These are phyloP conservation scores for Sympetrum striolatum DNA, from an alignment of 2,888 invertebrate species.

Conservation along the genomic window DNA sequence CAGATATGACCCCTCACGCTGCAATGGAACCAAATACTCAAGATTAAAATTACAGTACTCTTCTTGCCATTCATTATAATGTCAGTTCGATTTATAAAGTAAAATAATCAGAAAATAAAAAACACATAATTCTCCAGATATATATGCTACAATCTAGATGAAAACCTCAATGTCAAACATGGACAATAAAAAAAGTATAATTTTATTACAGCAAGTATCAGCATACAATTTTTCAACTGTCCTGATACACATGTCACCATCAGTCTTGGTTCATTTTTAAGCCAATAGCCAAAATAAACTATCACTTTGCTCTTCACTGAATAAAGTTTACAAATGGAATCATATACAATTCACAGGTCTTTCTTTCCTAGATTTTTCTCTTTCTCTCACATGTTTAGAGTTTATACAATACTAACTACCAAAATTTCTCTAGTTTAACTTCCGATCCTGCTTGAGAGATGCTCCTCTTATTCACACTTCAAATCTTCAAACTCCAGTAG, in stretches of 20 bases:
- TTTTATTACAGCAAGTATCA: not conserved
- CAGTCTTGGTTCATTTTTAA: not conserved
- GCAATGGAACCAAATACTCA: constrained; percentile 23
- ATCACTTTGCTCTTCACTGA: not conserved
- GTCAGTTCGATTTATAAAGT: not conserved
- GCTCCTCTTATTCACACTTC: constrained; percentile 37
- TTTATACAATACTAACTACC: not conserved
- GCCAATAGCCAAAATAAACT: not conserved
- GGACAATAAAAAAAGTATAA: not conserved
- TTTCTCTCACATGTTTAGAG: not conserved
- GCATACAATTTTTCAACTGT: not conserved
- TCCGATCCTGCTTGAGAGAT: constrained; percentile 1
- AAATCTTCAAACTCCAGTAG: constrained; percentile 25
- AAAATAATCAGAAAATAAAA: not conserved
- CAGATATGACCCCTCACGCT: constrained; percentile 17
- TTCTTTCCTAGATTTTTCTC: not conserved
- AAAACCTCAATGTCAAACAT: not conserved
- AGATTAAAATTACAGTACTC: constrained; percentile 1
- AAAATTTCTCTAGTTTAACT: not conserved
- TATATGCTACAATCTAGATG: not conserved
- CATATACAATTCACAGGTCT: not conserved
- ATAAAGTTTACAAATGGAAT: not conserved
- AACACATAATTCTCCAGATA: not conserved
- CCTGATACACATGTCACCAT: not conserved
- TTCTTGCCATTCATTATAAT: not conserved